phyloP scores from a whole-genome alignment of 2,797 vertebrate species.

The Spheniscus humboldti region DNA sequence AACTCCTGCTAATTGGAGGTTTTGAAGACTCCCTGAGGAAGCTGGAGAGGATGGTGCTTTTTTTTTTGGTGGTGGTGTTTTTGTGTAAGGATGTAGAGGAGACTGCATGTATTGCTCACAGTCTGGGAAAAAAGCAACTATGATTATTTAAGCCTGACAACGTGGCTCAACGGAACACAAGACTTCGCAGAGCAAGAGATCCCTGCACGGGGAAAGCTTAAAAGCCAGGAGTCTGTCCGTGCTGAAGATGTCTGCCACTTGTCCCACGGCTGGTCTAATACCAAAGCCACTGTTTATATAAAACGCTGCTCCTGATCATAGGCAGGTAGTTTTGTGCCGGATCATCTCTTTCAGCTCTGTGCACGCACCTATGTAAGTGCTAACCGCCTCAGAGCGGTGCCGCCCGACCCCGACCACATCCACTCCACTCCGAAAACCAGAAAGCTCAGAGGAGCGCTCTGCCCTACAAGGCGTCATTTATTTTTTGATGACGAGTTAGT shows the following conservation, averaged over 20 bases:
- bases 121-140: neutral
- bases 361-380: rapidly evolving
- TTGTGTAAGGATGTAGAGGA: neutral
- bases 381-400: neutral
- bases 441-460: neutral
- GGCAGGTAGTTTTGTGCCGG: neutral
- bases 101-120: neutral
- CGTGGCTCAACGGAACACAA: neutral
- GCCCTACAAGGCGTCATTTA: neutral
- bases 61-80: neutral
- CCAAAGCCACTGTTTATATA: rapidly evolving
- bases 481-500: neutral
- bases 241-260: too few relatives aligned
- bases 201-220: neutral
- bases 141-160: neutral
- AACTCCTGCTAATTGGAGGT: neutral
- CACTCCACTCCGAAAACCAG: neutral
- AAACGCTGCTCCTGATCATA: too few relatives aligned
- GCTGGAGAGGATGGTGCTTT: neutral
- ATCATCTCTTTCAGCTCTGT: neutral
- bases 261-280: rapidly evolving
- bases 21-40: neutral
- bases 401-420: neutral
- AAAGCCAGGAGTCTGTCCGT: too few relatives aligned
- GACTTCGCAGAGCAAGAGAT: neutral